Evolutionary conservation across 1,140 invertebrate species (phyloP), one percentile per base, ranked within the genome.

Genomic region (Daktulosphaira vitifoliae): DNA sequence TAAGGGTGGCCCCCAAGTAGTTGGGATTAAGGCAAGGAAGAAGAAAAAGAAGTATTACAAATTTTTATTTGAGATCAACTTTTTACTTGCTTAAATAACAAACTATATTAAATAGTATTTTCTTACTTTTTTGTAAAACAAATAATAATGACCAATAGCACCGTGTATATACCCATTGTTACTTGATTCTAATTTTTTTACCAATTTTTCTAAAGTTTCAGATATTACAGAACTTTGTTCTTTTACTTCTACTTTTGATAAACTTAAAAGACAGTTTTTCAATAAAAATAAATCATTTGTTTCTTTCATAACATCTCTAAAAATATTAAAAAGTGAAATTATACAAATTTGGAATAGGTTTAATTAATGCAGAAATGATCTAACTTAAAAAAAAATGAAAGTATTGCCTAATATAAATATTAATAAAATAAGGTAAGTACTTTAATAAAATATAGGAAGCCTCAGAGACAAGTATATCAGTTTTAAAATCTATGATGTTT

Each of bases 81-180:
- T n/a, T n/a, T n/a, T n/a, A n/a, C n/a, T n/a, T n/a, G n/a, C n/a
- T n/a, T n/a, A n/a, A n/a, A n/a, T n/a, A n/a, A n/a, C n/a, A n/a
- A n/a, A n/a, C n/a, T n/a, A n/a, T n/a, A n/a, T n/a, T n/a, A n/a
- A n/a, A n/a, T n/a, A n/a, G n/a, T n/a, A n/a, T n/a, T n/a, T n/a
- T n/a, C 5, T 26, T 29, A 59, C 54, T 23, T 20, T 59, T 59
- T 29, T 59, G 20, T 44, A 44, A 59, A 59, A 59, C 13, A 59
- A 46, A 33, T 33, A 59, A 16, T 59, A 59, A 16, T 59, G 42
- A 20, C 54, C 54, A 46, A 59, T 59, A 20, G 54, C 54, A n/a
- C 54, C 54, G 25, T 59, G 54, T 2, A 59, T 18, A 46, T 46
- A 59, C 25, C 54, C 54, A 29, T 59, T 59, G 44, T 59, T 25